Base-by-base conservation (phyloP, 2,888 invertebrate species). In the Epinotia ramella region DNA sequence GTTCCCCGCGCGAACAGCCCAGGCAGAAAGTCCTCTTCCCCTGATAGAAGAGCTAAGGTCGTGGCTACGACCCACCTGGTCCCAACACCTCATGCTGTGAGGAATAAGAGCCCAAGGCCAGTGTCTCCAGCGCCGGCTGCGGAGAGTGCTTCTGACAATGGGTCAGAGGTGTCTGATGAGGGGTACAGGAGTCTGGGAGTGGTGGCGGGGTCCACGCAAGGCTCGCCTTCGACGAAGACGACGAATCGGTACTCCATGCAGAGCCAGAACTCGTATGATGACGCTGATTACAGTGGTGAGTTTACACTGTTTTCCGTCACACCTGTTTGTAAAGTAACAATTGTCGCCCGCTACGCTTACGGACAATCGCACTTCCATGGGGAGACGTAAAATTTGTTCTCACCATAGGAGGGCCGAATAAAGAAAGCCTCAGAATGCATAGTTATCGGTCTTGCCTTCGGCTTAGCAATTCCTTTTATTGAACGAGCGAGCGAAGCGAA, bases 101-200 rank as follows among this genome's bases (percentile, higher is more conserved):
- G 94, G 78, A 91, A 91, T 79, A 92, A 91, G 79, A 92, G 92
- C 77, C 93, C 94, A 0, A 86, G 93, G 65, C 91, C 93, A 0
- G 88, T 95, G 13, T 96, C 96, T 72, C 96, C 96, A 16, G 95
- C 96, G 0, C 91, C 93, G 2, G 91, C 91, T 0, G 87, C 94
- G 28, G 96, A 96, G 82, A 96, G 96, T 78, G 96, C 96, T 11
- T 96, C 97, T 72, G 97, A 97, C 86, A 97, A 97, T 81, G 97
- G 97, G 12, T 97, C 97, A 75, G 97, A 97, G 87, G 97, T 97
- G 33, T 97, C 97, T 40, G 97, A 97, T 88, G 97, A 97, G 84
- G 97, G 97, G 0, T 97, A 97, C 88, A 95, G 97, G 83, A 97
- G 97, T 85, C 90, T 97, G 83, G 97, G 97, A 0, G 95, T 97